Base-by-base conservation (phyloP, 2,888 invertebrate genomes). In the Oscheius onirici region DNA sequence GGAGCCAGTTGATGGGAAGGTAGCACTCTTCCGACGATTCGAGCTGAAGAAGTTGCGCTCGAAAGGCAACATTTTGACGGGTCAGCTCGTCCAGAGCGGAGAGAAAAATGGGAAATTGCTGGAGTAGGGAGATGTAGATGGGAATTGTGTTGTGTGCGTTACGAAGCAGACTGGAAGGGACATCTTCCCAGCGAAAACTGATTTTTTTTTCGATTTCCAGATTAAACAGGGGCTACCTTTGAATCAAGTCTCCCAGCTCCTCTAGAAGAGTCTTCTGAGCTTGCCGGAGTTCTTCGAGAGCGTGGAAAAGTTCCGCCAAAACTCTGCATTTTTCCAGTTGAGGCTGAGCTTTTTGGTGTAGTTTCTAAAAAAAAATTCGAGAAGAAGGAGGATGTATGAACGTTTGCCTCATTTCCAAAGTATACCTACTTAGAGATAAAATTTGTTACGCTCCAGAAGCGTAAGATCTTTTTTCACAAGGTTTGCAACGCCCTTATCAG, bases 1-100 rank as follows among this genome's bases (percentile, higher is more conserved):
- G 91, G 86, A 95, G 92, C 74, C 93, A 92, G 58, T 93, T 92
- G 67, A 95, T 91, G 1, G 93, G 95, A 80, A 96, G 90, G 87
- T 94, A 94, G 88, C 94, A 94, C 61, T 93, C 91, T 89, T 93
- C 93, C 88, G 93, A 92, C 69, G 92, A 91, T 88, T 94, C 94
- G 88, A 94, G 93, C 79, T 92, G 92, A 67, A 69, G 61, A 43
- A 80, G 69, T 40, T 71, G 71, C 1, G 65, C 52, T 17, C 77
- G 26, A 20, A 80, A 80, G 17, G 70, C 43, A 0, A 71, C 55
- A 49, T 72, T 69, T n/a, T 76, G 74, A 0, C 71, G 65, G 26
- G 55, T 65, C 10, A 80, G 46, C 34, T 77, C 75, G 57, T 80
- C 77, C 0, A 78, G 49, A 3, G 80, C 80, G 0, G 78, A 77